phyloP scores from a whole-genome alignment of 2,113 vertebrate species.

The Cochlearius cochlearius region DNA sequence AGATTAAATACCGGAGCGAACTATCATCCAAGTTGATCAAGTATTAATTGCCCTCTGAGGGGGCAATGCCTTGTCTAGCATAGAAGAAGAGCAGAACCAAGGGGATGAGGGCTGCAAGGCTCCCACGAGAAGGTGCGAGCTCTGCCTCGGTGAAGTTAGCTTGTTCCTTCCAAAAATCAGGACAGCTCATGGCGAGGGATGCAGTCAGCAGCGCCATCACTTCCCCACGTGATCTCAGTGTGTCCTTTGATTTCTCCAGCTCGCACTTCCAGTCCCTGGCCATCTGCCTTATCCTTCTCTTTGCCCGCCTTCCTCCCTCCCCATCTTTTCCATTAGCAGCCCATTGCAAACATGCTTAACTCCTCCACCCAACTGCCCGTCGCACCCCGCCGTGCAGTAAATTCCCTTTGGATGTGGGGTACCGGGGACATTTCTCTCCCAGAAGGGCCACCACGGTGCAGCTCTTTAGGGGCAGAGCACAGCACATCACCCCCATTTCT shows the following conservation, averaged over 20 bases:
- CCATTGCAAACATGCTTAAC: accelerated
- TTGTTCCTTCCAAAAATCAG: too few species aligned
- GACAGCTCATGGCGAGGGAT: too few species aligned
- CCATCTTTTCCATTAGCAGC: not conserved
- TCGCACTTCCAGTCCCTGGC: not conserved
- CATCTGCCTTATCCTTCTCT: not conserved
- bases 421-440: not conserved
- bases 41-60: not conserved
- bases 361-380: not conserved
- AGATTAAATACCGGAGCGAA: not conserved
- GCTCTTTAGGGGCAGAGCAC: not conserved
- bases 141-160: too few species aligned
- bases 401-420: not conserved
- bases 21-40: not conserved
- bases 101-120: too few species aligned
- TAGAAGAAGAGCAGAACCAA: too few species aligned
- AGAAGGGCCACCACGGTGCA: not conserved
- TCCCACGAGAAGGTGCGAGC: too few species aligned
- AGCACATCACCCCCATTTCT: not conserved
- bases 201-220: too few species aligned
- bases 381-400: accelerated
- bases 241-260: not conserved
- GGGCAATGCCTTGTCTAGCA: not conserved
- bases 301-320: not conserved
- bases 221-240: accelerated